Evolutionary conservation across 2,113 vertebrate species (phyloP).

Genomic region (Gila orcuttii): DNA sequence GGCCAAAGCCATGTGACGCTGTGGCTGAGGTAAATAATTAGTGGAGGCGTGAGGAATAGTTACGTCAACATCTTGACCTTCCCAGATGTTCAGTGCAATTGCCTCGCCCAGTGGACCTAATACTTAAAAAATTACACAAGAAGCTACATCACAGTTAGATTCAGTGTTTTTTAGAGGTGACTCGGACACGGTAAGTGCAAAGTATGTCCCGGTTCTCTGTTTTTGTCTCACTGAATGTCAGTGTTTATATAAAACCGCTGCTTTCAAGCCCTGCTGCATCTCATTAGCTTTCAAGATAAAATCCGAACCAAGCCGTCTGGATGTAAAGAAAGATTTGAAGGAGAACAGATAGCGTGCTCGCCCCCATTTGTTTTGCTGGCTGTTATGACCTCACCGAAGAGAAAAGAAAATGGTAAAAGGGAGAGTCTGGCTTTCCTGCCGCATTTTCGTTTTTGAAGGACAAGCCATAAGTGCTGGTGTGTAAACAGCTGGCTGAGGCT

Average conservation of each 20-base stretch:
- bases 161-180: constrained; percentile 16
- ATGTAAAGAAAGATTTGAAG: constrained; percentile 32
- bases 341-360: constrained; percentile 14
- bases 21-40: constrained; percentile 25
- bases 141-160: not conserved
- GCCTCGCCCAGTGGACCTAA: not conserved
- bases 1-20: not conserved
- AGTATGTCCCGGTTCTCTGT: not conserved
- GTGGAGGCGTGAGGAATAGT: not conserved
- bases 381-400: constrained; percentile 34
- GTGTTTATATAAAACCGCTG: not conserved
- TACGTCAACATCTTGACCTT: constrained; percentile 18
- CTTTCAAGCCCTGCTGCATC: constrained; percentile 11
- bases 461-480: constrained; percentile 19
- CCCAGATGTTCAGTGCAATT: constrained; percentile 44
- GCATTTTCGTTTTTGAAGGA: constrained; percentile 32
- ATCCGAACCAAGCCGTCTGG: not conserved
- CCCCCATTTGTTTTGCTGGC: constrained; percentile 30
- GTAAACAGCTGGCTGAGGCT: constrained; percentile 21
- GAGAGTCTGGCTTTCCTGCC: constrained; percentile 10
- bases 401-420: not conserved
- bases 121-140: constrained; percentile 37
- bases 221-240: constrained; percentile 9
- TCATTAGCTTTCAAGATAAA: constrained; percentile 30
- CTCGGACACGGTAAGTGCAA: not conserved